Evolutionary conservation across 1,140 invertebrate genomes (phyloP), one percentile per base, ranked within the genome.

Genomic region (Ptiloglossa arizonensis): DNA sequence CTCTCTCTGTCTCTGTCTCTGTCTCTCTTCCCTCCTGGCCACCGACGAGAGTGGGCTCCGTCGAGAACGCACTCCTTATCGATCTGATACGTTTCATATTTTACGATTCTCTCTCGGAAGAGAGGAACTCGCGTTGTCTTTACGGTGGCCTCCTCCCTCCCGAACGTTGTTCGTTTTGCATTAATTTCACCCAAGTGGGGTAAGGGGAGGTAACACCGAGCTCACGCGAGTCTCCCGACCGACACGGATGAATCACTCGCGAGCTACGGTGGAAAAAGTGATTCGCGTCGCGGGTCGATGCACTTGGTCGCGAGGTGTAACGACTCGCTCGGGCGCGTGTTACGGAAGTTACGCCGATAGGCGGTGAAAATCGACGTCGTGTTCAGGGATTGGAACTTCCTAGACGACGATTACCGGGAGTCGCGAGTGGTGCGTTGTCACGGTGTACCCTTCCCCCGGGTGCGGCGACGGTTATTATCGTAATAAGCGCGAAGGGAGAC

Each of bases 71-170:
- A 11, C 68, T 52, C 57, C 87, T 89, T 90, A 90, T 90, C 87
- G 89, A 87, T 89, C 86, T 88, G 89, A 90, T 88, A 90, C 86
- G 80, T 88, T 90, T 88, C 82, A 87, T 89, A 90, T 87, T 90
- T 90, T 89, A 90, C 79, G 87, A 68, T 72, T 82, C 44, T 74
- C 76, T 81, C 29, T 54, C 52, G 52, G 63, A 15, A 69, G 67
- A 41, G 11, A 3, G 17, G 17, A 13, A 24, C 13, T n/a, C 50
- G 68, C 38, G 27, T 11, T 57, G 15, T 74, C 70, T 81, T 87
- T 81, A 83, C 60, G 60, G 24, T 6, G 57, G 46, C 29, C 24
- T 62, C 50, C n/a, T n/a, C n/a, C n/a, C n/a, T n/a, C 52, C 54
- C 68, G 24, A 41, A 73, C 29, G 54, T 48, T 59, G 69, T 71